These are phyloP conservation scores for Gavialis gangeticus DNA, from an alignment of 2,113 vertebrate genomes.

Conservation along the genomic window DNA sequence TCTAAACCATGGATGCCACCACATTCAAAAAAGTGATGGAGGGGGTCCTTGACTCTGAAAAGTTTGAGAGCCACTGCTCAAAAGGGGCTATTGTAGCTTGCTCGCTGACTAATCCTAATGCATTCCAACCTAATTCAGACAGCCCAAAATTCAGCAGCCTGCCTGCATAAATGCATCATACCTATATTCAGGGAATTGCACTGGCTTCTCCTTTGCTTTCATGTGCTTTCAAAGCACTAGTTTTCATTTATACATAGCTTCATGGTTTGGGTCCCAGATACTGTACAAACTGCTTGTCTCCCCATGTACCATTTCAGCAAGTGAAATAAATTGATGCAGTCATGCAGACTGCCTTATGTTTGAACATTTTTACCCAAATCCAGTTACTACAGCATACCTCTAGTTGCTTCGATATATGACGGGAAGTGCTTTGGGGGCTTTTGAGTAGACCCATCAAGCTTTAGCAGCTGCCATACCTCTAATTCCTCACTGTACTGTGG, in stretches of 20 bases:
- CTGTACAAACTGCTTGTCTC: too few species aligned
- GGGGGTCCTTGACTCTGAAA: too few species aligned
- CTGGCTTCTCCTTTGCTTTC: neutral
- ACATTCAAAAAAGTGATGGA: too few species aligned
- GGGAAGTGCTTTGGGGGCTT: neutral
- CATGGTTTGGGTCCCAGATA: neutral
- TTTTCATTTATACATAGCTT: neutral
- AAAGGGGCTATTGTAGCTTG: too few species aligned
- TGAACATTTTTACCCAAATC: neutral
- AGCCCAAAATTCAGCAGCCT: neutral
- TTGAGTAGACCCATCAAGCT: neutral
- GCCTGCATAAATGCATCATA: neutral
- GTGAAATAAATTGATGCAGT: neutral
- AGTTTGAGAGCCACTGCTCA: too few species aligned
- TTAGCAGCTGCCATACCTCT: neutral
- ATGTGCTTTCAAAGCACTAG: neutral
- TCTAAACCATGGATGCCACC: too few species aligned
- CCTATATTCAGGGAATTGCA: neutral
- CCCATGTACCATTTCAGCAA: neutral
- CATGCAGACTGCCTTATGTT: neutral
- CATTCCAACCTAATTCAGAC: neutral
- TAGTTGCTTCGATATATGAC: neutral
- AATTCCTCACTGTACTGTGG: neutral
- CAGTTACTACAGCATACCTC: neutral
- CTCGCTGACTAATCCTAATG: neutral